A percentile compares a stretch with the other conserved stretches of the same genome.
Evolutionary conservation across 2,797 vertebrate genomes (phyloP).

Genomic region (Anabacerthia variegaticeps): DNA sequence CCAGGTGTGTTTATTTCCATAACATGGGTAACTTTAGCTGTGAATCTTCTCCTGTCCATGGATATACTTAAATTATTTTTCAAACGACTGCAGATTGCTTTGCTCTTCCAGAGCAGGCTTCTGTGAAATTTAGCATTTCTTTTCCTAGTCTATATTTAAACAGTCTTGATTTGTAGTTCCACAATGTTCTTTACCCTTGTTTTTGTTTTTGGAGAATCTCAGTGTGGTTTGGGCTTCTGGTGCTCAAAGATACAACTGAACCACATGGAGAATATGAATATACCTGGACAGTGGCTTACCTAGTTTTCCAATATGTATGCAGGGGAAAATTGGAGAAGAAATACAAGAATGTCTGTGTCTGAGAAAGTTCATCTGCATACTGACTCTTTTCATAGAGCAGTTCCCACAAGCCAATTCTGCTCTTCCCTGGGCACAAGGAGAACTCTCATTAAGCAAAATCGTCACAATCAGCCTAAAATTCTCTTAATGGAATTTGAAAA

Average conservation of each 20-base stretch:
- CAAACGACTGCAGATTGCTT: background rate
- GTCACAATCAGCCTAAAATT: background rate
- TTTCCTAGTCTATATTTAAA: background rate
- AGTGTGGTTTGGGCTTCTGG: background rate
- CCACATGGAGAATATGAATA: fast-evolving
- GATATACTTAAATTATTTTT: background rate
- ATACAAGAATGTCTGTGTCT: background rate
- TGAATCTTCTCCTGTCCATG: background rate
- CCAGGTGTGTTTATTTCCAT: background rate
- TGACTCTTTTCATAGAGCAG: background rate
- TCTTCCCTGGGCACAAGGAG: background rate
- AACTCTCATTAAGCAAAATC: background rate
- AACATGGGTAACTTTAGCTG: no score
- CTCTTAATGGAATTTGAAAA: background rate
- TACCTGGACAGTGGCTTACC: background rate
- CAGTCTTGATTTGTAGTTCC: background rate
- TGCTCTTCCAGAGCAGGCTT: background rate
- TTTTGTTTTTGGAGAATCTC: background rate
- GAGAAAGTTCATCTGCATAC: background rate
- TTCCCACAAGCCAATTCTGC: background rate
- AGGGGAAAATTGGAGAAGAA: background rate
- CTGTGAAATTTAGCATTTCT: background rate
- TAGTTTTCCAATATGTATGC: background rate
- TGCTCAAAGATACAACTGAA: background rate
- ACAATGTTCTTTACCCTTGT: fast-evolving